These are phyloP conservation scores for Hydra vulgaris DNA, from an alignment of 30 jellyfish, hydroid and myxozoan genomes.

Conservation along the genomic window DNA sequence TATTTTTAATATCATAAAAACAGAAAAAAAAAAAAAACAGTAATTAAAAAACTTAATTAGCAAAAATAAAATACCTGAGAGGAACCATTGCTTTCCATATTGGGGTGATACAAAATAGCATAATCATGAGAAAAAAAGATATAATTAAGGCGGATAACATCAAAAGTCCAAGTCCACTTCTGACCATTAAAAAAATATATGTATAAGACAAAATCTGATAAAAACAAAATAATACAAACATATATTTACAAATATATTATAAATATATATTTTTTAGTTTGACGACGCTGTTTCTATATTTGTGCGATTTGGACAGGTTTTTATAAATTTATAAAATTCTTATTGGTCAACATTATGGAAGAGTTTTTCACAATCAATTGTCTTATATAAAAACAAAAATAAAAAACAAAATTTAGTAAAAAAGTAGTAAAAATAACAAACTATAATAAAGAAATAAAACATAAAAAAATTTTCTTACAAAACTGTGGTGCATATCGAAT, in stretches of 20 bases:
- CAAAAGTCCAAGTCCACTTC: slow-evolving; percentile 70
- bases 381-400: not conserved
- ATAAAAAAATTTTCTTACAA: slow-evolving; percentile 38
- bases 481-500: slow-evolving; percentile 59
- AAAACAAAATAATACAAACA: not conserved
- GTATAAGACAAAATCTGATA: not conserved
- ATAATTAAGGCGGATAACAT: slow-evolving; percentile 65
- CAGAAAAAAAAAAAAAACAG: not conserved
- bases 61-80: too few relatives aligned
- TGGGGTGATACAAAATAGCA: slow-evolving; percentile 90
- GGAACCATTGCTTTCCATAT: slow-evolving; percentile 97
- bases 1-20: too few relatives aligned
- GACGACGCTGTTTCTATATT: too few relatives aligned
- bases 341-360: too few relatives aligned
- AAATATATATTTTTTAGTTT: too few relatives aligned
- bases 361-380: too few relatives aligned
- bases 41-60: too few relatives aligned
- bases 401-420: not conserved
- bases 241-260: not conserved
- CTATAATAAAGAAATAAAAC: not conserved
- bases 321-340: too few relatives aligned
- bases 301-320: too few relatives aligned
- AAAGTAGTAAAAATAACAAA: not conserved
- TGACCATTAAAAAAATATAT: not conserved
- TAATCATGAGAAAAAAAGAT: slow-evolving; percentile 32